Percentiles rank a stretch among this genome's conserved stretches.
These are phyloP conservation scores for Chalcosyrphus nemorum DNA, from an alignment of 2,888 invertebrate genomes.

Conservation along the genomic window DNA sequence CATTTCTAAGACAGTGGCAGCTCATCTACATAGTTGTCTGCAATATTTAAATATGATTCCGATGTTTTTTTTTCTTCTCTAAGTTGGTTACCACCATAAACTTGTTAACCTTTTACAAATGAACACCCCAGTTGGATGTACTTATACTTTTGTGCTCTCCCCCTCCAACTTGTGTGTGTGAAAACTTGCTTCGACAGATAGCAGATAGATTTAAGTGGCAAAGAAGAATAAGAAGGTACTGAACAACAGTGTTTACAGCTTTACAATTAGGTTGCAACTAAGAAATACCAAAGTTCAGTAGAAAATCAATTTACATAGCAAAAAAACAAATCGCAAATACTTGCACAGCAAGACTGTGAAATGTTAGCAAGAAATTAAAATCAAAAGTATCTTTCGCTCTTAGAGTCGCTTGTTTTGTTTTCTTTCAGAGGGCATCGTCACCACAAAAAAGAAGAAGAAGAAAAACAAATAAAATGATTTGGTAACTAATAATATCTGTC, in stretches of 20 bases:
- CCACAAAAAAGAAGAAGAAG: neutral
- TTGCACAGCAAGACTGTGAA: conserved; percentile 51
- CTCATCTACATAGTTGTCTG: neutral
- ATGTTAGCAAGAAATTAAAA: conserved; percentile 60
- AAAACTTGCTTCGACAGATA: conserved; percentile 28
- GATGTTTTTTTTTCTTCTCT: conserved; percentile 1
- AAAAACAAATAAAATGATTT: no score
- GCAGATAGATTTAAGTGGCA: conserved; percentile 28
- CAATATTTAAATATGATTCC: conserved; percentile 33
- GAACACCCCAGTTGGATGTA: conserved; percentile 24
- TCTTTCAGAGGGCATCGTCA: conserved; percentile 8
- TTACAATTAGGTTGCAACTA: conserved; percentile 60
- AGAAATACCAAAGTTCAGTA: conserved; percentile 66
- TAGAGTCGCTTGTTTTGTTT: neutral
- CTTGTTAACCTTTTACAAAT: conserved; percentile 72
- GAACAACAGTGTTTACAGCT: conserved; percentile 28
- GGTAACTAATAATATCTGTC: conserved; percentile 14
- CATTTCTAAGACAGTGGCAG: neutral
- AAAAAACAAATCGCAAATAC: conserved; percentile 18
- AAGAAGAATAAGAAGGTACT: conserved; percentile 40
- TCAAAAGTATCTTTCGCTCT: neutral
- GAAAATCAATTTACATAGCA: conserved; percentile 53
- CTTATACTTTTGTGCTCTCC: no score
- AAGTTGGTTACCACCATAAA: conserved; percentile 40
- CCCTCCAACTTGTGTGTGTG: no score